Conservation (phyloP, 2,888 invertebrate species). For the Hirtodrosophila confusa region DNA sequence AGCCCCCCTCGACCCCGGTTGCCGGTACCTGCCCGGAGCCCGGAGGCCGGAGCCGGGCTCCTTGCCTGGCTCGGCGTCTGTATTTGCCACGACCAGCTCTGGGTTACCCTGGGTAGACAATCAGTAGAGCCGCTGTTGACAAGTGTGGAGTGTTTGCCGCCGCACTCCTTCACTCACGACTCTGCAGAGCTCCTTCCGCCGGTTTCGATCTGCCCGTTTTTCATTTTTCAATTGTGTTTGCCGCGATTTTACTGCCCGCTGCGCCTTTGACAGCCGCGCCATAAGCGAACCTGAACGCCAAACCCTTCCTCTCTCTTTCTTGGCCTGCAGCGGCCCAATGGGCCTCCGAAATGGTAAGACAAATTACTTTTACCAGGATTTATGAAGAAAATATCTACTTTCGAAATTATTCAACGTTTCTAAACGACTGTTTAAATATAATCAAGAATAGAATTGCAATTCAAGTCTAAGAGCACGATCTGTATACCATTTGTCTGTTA, state of each 20-base stretch:
- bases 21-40: constrained; percentile 13
- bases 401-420: neutral
- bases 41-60: neutral
- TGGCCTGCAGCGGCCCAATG: constrained; percentile 10
- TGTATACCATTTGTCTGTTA: too few relatives aligned
- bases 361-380: constrained; percentile 19
- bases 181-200: constrained; percentile 3
- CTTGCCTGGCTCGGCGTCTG: constrained; percentile 12
- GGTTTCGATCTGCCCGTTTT: constrained; percentile 48
- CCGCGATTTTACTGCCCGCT: constrained; percentile 73
- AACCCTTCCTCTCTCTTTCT: constrained; percentile 5
- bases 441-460: too few relatives aligned
- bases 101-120: constrained; percentile 45
- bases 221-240: constrained; percentile 74
- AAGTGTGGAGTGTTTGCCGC: constrained; percentile 78
- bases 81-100: constrained; percentile 17
- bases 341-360: constrained; percentile 7
- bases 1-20: constrained; percentile 14
- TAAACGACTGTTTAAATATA: too few relatives aligned
- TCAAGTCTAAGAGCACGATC: too few relatives aligned
- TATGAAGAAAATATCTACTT: neutral
- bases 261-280: constrained; percentile 70
- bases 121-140: constrained; percentile 75
- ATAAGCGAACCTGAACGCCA: constrained; percentile 25
- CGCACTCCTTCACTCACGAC: constrained; percentile 76